Conservation (phyloP, 2,797 vertebrate genomes). For the Channallabes apus region DNA sequence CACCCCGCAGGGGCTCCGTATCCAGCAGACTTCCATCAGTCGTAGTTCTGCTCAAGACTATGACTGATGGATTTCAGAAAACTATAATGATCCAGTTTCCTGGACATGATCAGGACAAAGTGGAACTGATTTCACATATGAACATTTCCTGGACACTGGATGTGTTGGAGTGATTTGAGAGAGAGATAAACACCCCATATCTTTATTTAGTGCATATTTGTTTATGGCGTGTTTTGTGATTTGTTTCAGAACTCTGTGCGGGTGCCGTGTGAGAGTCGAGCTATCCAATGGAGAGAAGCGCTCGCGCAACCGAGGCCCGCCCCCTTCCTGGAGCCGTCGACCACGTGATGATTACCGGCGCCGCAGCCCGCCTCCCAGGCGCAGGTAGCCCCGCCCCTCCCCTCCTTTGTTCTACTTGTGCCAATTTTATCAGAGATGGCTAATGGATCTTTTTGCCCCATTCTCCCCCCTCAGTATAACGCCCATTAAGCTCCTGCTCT, state of each 20-base stretch:
- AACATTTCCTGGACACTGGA: not conserved
- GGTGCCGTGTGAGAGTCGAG: constrained; percentile 93
- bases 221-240: not conserved
- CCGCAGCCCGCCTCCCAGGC: constrained; percentile 87
- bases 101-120: too few species aligned
- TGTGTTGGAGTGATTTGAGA: not conserved
- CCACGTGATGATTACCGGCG: constrained; percentile 92
- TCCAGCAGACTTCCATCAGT: too few species aligned
- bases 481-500: constrained; percentile 47
- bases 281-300: constrained; percentile 95
- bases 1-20: not conserved
- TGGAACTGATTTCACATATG: not conserved
- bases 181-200: too few species aligned
- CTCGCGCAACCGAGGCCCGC: constrained; percentile 91
- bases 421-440: constrained; percentile 31
- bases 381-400: constrained; percentile 78
- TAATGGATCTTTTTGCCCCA: constrained; percentile 45
- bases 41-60: too few species aligned
- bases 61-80: too few species aligned
- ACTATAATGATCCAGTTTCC: too few species aligned
- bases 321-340: constrained; percentile 90
- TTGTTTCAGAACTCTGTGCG: constrained; percentile 84
- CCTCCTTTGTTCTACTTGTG: constrained; percentile 36
- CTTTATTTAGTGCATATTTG: not conserved
- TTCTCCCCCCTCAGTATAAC: constrained; percentile 38